Evolutionary conservation across 2,888 invertebrate genomes (phyloP), one percentile per base, ranked within the genome.

Genomic region (Andrena flavipes): DNA sequence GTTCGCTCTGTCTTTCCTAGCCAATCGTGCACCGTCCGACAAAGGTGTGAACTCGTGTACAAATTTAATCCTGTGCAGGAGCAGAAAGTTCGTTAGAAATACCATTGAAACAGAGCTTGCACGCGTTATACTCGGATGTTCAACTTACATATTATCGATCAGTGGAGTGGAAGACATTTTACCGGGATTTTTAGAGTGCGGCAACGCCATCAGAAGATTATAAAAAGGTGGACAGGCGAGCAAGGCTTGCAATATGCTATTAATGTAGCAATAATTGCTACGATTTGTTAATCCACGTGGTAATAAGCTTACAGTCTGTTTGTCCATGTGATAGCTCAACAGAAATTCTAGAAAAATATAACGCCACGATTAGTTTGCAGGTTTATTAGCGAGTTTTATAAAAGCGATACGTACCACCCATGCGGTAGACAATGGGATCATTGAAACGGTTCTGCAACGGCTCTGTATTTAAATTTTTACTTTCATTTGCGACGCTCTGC

Each of bases 201-300:
- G 97, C 90, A 99, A 94, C 51, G 97, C 96, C 90, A 96, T 96
- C 89, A 99, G 95, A 92, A 99, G 95, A 94, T 99, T 98, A 94
- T 98, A 99, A 94, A 99, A 97, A 0, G 99, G 99, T 23, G 99
- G 98, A 93, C 99, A 99, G 16, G 98, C 98, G 42, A 99, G 95
- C 87, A 99, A 94, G 0, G 99, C 99, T 94, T 99, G 99, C 51
- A 99, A 95, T 85, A 98, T 98, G 26, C 99, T 97, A 94, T 99
- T 99, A 83, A 99, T 98, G 92, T 99, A 99, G 95, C 99, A 99
- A 94, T 98, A 99, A 94, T 99, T 99, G 84, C 98, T 98, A 85
- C 97, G 96, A 94, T 99, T 99, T 72, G 97, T 97, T 67, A 99
- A 95, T 0, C 99, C 99, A 69, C 99, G 96, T 0, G 99, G 99